Base-by-base conservation (phyloP, 2,888 invertebrate genomes). In the Diplazon laetatorius region DNA sequence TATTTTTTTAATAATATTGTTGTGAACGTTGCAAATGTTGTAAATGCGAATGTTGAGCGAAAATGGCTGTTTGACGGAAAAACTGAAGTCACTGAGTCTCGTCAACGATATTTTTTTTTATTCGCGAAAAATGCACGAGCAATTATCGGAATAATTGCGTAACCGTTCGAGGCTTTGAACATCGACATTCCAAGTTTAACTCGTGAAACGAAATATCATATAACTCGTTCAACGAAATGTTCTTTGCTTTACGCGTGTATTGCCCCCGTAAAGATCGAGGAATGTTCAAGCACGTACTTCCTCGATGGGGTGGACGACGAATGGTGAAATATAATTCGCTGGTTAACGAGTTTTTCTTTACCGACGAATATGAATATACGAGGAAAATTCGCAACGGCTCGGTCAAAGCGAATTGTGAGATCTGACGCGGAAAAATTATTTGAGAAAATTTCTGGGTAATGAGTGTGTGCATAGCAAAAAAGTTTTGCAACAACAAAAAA, bases 61-160 rank as follows among this genome's bases (percentile, higher is more conserved):
- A n/a, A n/a, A n/a, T n/a, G n/a, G n/a, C n/a, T n/a, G n/a, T n/a
- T n/a, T n/a, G n/a, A n/a, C n/a, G n/a, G n/a, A n/a, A n/a, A n/a
- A n/a, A n/a, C n/a, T n/a, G n/a, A n/a, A n/a, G n/a, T n/a, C n/a
- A n/a, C n/a, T n/a, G n/a, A n/a, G n/a, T n/a, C n/a, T n/a, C n/a
- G n/a, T n/a, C n/a, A n/a, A n/a, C n/a, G n/a, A n/a, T n/a, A n/a
- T n/a, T n/a, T n/a, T n/a, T 5, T 35, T 63, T 25, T 44, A 22
- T 14, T 10, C 12, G 46, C 25, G 46, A 46, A 52, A 22, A n/a
- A n/a, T 25, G 14, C 66, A 63, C 71, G 62, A 62, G 78, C 75
- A 75, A 78, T 78, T 72, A 75, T 75, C 50, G 72, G 71, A n/a
- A n/a, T 78, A 78, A 78, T 80, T 82, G 78, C 75, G 80, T 82